These are phyloP conservation scores for Drosophila leonis DNA, from an alignment of 2,888 invertebrate species.

Conservation along the genomic window DNA sequence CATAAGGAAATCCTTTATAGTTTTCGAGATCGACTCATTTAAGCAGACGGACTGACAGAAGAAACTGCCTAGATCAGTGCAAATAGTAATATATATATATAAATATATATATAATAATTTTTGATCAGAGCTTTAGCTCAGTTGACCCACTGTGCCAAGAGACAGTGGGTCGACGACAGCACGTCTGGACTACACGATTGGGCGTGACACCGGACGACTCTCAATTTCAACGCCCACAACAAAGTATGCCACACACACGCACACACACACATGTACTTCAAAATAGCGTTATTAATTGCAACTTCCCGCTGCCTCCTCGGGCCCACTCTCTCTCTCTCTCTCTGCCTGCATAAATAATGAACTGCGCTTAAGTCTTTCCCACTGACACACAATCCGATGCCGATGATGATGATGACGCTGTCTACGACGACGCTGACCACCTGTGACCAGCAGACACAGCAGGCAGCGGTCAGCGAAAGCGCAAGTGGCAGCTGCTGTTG, in stretches of 20 bases:
- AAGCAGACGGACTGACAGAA: background rate
- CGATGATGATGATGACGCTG: background rate
- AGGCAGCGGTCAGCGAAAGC: constrained; percentile 70
- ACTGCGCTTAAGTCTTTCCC: constrained; percentile 19
- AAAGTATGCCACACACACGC: constrained; percentile 50
- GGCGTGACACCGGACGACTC: constrained; percentile 40
- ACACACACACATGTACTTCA: constrained; percentile 16
- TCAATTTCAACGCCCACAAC: constrained; percentile 74
- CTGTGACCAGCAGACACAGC: constrained; percentile 62
- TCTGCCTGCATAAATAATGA: constrained; percentile 20
- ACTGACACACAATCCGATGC: constrained; percentile 32
- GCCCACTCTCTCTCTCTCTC: background rate
- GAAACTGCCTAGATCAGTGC: background rate
- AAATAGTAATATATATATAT: too few relatives aligned
- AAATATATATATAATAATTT: too few relatives aligned
- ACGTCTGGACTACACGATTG: constrained; percentile 46
- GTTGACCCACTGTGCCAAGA: constrained; percentile 15
- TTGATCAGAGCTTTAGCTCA: too few relatives aligned
- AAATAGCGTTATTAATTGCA: constrained; percentile 27
- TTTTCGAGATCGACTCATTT: background rate
- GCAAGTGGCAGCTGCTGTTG: constrained; percentile 56
- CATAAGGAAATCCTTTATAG: too few relatives aligned
- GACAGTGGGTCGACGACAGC: constrained; percentile 43
- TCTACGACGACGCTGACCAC: constrained; percentile 48
- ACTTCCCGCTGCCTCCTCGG: background rate